A percentile compares a stretch with the other conserved stretches of the same genome.
Evolutionary conservation across 2,113 vertebrate genomes (phyloP).

Genomic region (Porphyrio hochstetteri): DNA sequence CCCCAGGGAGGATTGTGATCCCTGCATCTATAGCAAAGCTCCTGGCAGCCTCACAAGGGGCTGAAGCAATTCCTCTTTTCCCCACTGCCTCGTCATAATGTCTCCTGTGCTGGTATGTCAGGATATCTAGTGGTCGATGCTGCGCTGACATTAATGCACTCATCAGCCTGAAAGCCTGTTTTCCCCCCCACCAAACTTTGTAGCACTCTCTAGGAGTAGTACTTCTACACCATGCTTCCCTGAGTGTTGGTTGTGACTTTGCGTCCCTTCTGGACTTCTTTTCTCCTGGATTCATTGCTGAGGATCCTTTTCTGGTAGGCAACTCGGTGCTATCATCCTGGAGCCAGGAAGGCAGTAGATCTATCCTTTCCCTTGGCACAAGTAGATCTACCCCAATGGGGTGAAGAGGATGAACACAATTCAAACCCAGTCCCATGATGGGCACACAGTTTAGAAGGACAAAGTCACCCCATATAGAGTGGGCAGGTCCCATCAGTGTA

Average conservation of each 20-base stretch:
- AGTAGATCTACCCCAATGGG: fast-evolving
- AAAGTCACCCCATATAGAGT: too few relatives aligned
- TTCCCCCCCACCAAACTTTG: background rate
- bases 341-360: background rate
- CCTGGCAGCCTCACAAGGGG: background rate
- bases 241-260: background rate
- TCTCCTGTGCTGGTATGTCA: background rate
- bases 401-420: background rate
- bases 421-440: background rate
- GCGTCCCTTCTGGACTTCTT: background rate
- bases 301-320: background rate
- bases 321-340: background rate
- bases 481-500: background rate
- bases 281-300: background rate
- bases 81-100: fast-evolving
- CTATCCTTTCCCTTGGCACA: background rate
- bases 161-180: background rate
- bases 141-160: background rate
- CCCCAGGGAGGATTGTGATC: background rate
- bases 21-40: background rate
- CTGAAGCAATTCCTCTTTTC: background rate
- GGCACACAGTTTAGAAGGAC: background rate
- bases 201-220: background rate
- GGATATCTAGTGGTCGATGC: fast-evolving
- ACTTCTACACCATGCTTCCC: fast-evolving